phyloP scores from a whole-genome alignment of 2,113 vertebrate genomes.

The Pachycephala philippinensis region DNA sequence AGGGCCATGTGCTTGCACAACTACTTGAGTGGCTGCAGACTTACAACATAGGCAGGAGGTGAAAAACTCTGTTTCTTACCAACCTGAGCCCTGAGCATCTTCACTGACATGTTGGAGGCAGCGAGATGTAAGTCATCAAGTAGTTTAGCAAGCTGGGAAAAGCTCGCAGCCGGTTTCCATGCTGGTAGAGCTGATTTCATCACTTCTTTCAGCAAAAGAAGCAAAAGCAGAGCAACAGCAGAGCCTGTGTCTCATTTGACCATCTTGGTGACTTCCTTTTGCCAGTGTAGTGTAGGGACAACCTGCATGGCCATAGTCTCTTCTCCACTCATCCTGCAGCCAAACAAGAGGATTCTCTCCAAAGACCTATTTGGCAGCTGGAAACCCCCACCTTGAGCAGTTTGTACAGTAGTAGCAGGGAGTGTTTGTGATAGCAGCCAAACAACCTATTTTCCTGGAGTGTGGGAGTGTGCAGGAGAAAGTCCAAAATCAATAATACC shows the following conservation, averaged over 20 bases:
- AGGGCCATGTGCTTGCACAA: not conserved
- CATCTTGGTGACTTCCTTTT: not conserved
- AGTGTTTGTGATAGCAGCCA: not conserved
- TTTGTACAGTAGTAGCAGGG: not conserved
- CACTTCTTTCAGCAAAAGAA: not conserved
- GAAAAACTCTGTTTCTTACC: not conserved
- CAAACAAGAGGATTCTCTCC: not conserved
- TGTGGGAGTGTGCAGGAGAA: not conserved
- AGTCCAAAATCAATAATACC: not conserved
- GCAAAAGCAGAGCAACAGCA: not conserved
- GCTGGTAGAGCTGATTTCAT: not conserved
- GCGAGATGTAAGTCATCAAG: accelerated
- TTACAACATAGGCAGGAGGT: not conserved
- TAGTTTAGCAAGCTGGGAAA: not conserved
- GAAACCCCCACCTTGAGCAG: not conserved
- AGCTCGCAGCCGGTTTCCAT: accelerated
- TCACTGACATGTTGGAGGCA: not conserved
- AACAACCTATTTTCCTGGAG: not conserved
- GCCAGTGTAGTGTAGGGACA: not conserved
- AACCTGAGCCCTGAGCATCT: not conserved
- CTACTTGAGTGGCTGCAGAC: not conserved
- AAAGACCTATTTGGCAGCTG: not conserved
- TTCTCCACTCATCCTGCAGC: not conserved
- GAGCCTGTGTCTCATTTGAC: not conserved
- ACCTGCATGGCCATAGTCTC: accelerated